phyloP scores from a whole-genome alignment of 2,888 invertebrate species.

The Petrophora chlorosata region DNA sequence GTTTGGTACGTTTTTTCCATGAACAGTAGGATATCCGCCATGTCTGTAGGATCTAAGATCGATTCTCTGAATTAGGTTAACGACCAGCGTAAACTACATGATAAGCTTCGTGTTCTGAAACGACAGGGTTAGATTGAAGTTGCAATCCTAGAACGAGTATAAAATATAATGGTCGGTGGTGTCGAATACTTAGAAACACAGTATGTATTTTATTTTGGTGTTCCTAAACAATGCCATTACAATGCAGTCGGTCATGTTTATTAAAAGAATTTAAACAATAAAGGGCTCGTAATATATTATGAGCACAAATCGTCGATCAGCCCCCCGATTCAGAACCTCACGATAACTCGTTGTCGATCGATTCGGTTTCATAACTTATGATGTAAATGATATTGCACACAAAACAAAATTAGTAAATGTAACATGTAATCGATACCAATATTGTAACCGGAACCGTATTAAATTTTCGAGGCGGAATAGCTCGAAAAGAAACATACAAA shows the following conservation, averaged over 20 bases:
- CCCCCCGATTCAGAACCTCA: too few relatives aligned
- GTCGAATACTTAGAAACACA: slow-evolving; percentile 1
- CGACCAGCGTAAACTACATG: slow-evolving; percentile 22
- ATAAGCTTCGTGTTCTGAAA: slow-evolving; percentile 15
- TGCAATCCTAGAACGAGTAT: neutral
- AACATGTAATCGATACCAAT: too few relatives aligned
- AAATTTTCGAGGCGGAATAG: too few relatives aligned
- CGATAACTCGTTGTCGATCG: too few relatives aligned
- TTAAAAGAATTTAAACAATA: slow-evolving; percentile 1
- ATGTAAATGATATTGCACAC: too few relatives aligned
- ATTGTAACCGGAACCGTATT: too few relatives aligned
- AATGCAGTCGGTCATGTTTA: slow-evolving; percentile 2
- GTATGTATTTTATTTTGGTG: neutral
- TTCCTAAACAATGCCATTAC: neutral
- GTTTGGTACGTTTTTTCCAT: neutral
- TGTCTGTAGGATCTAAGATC: slow-evolving; percentile 16
- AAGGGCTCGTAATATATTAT: neutral
- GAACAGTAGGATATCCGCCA: slow-evolving; percentile 2
- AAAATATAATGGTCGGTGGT: too few relatives aligned
- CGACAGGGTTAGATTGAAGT: slow-evolving; percentile 4
- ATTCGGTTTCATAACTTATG: too few relatives aligned
- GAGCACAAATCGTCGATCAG: neutral
- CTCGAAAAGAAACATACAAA: too few relatives aligned
- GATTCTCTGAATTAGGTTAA: slow-evolving; percentile 34
- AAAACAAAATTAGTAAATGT: too few relatives aligned